Conservation (phyloP, 2,888 invertebrate species). For the Oxycera nigricornis region DNA sequence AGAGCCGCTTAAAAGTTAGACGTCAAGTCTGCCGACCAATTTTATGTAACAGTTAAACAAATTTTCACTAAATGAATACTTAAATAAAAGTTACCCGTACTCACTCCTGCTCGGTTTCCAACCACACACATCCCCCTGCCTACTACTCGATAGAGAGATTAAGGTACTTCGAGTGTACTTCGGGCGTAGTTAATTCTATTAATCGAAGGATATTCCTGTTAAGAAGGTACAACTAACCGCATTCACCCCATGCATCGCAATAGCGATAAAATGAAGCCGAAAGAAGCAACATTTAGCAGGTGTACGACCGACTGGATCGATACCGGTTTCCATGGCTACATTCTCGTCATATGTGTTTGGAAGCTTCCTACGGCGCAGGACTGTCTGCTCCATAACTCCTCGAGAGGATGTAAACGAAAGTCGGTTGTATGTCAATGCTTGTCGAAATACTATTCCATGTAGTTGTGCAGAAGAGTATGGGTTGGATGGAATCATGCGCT, state of each 20-base stretch:
- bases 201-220: background rate
- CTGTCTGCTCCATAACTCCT: background rate
- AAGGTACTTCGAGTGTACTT: background rate
- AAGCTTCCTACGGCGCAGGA: background rate
- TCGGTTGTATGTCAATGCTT: too few relatives aligned
- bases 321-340: conserved; percentile 5
- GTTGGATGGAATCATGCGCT: too few relatives aligned
- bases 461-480: too few relatives aligned
- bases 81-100: too few relatives aligned
- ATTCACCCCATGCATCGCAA: background rate
- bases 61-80: background rate
- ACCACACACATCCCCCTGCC: background rate
- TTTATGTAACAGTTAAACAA: background rate
- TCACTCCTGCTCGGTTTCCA: background rate
- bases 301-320: background rate
- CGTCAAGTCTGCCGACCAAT: background rate
- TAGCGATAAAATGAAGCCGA: background rate
- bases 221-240: background rate
- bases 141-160: background rate
- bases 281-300: background rate
- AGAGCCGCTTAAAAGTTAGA: background rate
- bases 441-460: too few relatives aligned
- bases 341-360: background rate
- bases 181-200: background rate
- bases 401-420: too few relatives aligned